Evolutionary conservation across 2,888 invertebrate species (phyloP), one percentile per base, ranked within the genome.

Genomic region (Ecliptopera silaceata): DNA sequence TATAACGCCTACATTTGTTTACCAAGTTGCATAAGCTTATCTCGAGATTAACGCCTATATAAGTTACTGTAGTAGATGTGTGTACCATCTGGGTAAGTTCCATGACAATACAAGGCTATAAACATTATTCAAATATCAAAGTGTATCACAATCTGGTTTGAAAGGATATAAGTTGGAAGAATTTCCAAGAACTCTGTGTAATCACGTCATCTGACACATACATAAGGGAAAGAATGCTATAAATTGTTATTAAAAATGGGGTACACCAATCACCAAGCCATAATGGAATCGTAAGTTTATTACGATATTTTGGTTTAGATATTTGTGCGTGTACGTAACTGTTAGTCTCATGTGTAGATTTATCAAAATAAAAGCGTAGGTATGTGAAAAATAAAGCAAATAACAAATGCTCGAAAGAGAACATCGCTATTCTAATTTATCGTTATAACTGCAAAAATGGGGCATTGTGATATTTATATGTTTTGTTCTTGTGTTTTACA

Each of bases 221-320:
- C 18, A 36, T 49, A 64, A 52, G 56, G 54, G 42, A 61, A 63
- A 49, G 54, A 59, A 64, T 61, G 61, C 52, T 12, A 59, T 59
- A 41, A 58, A 60, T 63, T 58, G 48, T n/a, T 59, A 56, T 48
- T 15, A 48, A 17, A 55, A 48, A 53, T 20, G 29, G 38, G 53
- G 39, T 58, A 13, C 41, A 39, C 38, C 46, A 49, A 41, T 12
- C 41, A 39, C 38, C 46, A 49, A 41, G 42, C 45, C 13, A 17
- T 41, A 46, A 36, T 48, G 32, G 11, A 42, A 13, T 48, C 32
- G 4, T 20, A 6, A 5, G 22, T 13, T 15, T 32, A 34, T 47
- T 41, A 34, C 12, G 34, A 38, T 44, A 39, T 15, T 39, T 3
- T 32, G 41, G 20, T 49, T 32, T 32, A 31, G 13, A 15, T 31